phyloP scores from a whole-genome alignment of 1,140 invertebrate species.

The Apis cerana region DNA sequence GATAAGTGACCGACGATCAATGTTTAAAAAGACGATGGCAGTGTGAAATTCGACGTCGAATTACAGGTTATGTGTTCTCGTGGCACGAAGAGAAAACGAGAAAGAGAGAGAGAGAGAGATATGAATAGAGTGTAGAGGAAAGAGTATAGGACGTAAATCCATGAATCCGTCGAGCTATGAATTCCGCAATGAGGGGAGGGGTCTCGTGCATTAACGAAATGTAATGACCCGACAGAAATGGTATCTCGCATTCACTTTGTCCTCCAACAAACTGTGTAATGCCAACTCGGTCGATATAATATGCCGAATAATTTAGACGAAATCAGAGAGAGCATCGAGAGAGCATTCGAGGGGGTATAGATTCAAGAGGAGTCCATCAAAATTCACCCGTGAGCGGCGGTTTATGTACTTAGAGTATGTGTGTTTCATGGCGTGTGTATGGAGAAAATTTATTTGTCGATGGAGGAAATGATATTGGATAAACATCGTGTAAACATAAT shows the following conservation, averaged over 20 bases:
- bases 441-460: not conserved
- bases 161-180: conserved; percentile 43
- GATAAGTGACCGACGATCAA: conserved; percentile 24
- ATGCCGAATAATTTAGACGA: conserved; percentile 54
- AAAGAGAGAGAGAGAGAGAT: too few species aligned
- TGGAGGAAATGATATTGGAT: not conserved
- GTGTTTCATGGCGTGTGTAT: not conserved
- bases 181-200: conserved; percentile 23
- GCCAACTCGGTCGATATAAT: conserved; percentile 41
- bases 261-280: conserved; percentile 50
- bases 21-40: conserved; percentile 21
- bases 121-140: too few species aligned
- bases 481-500: not conserved
- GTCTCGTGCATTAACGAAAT: conserved; percentile 57
- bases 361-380: conserved; percentile 45
- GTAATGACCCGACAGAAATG: conserved; percentile 57
- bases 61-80: conserved; percentile 5
- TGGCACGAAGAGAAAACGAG: too few species aligned
- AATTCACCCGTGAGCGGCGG: conserved; percentile 15
- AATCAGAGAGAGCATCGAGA: conserved; percentile 32
- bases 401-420: not conserved
- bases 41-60: conserved; percentile 29
- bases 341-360: conserved; percentile 9
- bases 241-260: conserved; percentile 49
- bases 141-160: not conserved